These are phyloP conservation scores for Cairina moschata DNA, from an alignment of 2,113 vertebrate species.

Conservation along the genomic window DNA sequence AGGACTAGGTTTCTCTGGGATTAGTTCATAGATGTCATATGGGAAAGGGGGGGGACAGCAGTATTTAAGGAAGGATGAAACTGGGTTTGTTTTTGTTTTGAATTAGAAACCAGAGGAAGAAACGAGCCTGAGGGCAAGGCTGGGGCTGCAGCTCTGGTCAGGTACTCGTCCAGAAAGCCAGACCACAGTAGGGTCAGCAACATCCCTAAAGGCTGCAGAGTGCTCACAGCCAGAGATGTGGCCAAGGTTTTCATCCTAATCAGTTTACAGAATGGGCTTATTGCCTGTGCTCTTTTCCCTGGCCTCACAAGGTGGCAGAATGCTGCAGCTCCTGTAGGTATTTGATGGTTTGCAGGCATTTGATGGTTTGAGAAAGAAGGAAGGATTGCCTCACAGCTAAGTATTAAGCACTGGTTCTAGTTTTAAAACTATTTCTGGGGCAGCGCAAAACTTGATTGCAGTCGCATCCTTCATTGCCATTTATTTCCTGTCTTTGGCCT, in stretches of 20 bases:
- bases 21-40: neutral
- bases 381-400: neutral
- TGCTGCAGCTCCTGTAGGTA: rapidly evolving
- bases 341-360: neutral
- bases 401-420: neutral
- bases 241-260: neutral
- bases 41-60: neutral
- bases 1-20: neutral
- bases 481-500: neutral
- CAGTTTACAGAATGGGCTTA: neutral
- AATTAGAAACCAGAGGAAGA: neutral
- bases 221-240: neutral
- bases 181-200: neutral
- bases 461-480: neutral
- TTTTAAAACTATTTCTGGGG: neutral
- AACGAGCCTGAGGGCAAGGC: neutral
- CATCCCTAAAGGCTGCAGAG: neutral
- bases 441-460: neutral
- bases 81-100: neutral
- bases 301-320: neutral
- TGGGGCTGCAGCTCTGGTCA: neutral
- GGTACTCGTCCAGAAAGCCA: neutral
- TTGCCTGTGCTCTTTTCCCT: neutral
- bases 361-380: neutral
- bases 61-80: neutral